Evolutionary conservation across 2,888 invertebrate genomes (phyloP).

Genomic region (Slavum lentiscoides): DNA sequence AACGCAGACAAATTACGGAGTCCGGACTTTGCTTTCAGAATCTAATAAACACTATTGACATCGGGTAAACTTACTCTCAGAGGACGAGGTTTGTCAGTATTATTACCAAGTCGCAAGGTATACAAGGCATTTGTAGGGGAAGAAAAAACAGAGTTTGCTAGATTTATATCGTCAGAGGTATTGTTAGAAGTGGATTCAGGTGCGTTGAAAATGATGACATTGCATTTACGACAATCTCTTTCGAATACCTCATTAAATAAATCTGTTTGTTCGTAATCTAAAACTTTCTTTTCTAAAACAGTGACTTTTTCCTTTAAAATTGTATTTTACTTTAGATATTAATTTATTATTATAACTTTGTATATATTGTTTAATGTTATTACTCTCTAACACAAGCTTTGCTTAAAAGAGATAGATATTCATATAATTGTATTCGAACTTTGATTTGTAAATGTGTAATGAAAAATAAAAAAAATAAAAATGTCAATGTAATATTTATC

Average conservation of each 20-base stretch:
- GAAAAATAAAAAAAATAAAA: no score
- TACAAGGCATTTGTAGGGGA: not conserved
- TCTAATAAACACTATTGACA: constrained; percentile 4
- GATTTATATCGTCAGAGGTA: not conserved
- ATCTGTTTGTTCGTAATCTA: not conserved
- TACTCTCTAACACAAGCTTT: no score
- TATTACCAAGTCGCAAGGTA: not conserved
- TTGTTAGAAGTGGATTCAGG: not conserved
- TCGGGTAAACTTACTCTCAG: constrained; percentile 8
- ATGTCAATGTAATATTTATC: no score
- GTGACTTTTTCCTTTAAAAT: not conserved
- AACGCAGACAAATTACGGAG: not conserved
- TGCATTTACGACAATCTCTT: constrained; percentile 4
- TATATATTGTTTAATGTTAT: no score
- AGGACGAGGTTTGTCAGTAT: constrained; percentile 5
- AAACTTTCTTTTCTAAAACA: not conserved
- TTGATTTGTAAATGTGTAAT: no score
- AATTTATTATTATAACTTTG: not conserved
- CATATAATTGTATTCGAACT: no score
- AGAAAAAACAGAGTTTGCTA: constrained; percentile 7
- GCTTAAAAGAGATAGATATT: no score
- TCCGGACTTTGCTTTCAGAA: not conserved
- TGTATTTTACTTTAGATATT: constrained; percentile 1
- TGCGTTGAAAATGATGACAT: constrained; percentile 12
- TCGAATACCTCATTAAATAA: constrained; percentile 1